Base-by-base conservation (phyloP, 2,113 vertebrate species). In the Arizona elegans region DNA sequence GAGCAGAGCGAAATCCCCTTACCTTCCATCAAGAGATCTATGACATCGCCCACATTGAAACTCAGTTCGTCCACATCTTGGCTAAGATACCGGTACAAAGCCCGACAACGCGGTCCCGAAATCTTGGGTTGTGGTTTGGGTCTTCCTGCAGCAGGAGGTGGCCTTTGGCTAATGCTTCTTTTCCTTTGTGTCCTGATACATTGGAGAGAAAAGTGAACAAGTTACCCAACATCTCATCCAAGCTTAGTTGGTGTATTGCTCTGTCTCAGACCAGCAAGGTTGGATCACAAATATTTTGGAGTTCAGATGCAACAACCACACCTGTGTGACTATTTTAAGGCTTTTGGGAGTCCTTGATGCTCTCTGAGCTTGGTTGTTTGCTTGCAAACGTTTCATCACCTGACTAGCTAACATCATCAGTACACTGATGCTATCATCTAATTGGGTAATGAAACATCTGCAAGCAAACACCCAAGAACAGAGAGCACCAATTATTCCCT, bases 1-100 rank as follows among this genome's bases (percentile, higher is more conserved):
- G 26, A 38, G 29, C 13, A 24, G 43, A 17, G 21, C 92, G 3
- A 23, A 0, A 3, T 21, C 3, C n/a, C 75, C 97, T n/a, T 93
- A 99, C 99, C 99, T 98, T 99, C 98, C 95, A 97, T 95, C 91
- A 99, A 50, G 43, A 99, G 97, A 55, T 99, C 99, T 0, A 99
- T 98, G 87, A 98, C 93, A 0, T 99, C 99, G 0, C 98, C 98
- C 85, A 96, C 97, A 0, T 98, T 98, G 93, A 99, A 99, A 97
- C 98, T 99, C 97, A 99, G 98, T 96, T 99, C 99, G 0, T 99
- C 99, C 17, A 98, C 98, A 17, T 99, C 99, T 95, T 99, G 99
- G 19, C 99, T 99, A 0, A 97, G 0, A 50, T 99, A 99, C 95
- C 99, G 99, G 93, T 99, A 99, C 8, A 99, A 91, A 0, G 99